A percentile compares a stretch with the other conserved stretches of the same genome.
Conservation (phyloP, 2,888 invertebrate species). For the Thereva unica region DNA sequence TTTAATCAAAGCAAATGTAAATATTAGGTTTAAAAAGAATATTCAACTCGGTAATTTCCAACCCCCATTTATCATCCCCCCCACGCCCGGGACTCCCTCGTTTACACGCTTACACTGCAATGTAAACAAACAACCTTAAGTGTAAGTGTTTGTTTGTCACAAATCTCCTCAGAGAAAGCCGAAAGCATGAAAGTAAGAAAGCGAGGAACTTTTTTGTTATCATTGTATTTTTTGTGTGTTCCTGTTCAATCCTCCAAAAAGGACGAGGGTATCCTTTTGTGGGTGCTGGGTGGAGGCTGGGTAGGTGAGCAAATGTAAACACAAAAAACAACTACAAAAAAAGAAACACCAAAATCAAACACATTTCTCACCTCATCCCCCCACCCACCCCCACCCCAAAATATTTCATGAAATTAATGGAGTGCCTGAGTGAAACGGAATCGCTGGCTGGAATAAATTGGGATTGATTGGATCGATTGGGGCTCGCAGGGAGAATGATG, state of each 20-base stretch:
- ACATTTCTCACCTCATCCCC: neutral
- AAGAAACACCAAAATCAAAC: neutral
- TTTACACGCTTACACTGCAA: neutral
- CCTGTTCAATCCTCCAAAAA: neutral
- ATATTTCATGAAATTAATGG: conserved; percentile 8
- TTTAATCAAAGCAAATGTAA: conserved; percentile 38
- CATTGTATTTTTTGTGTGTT: conserved; percentile 3
- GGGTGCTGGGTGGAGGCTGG: neutral
- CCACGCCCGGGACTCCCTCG: neutral
- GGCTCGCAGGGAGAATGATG: neutral
- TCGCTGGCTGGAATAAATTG: neutral
- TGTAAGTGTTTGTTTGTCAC: no score
- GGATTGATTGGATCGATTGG: conserved; percentile 10
- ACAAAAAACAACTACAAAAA: neutral
- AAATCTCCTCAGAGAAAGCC: no score
- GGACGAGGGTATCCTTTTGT: neutral
- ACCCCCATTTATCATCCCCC: no score
- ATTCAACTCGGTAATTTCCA: no score
- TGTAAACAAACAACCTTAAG: no score
- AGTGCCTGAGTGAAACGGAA: neutral
- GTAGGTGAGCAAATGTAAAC: neutral
- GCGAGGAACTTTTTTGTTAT: neutral
- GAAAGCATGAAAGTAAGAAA: no score
- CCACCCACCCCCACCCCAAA: no score
- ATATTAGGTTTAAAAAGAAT: conserved; percentile 29